Evolutionary conservation across 1,140 invertebrate genomes (phyloP).

Genomic region (Calephelis virginiensis): DNA sequence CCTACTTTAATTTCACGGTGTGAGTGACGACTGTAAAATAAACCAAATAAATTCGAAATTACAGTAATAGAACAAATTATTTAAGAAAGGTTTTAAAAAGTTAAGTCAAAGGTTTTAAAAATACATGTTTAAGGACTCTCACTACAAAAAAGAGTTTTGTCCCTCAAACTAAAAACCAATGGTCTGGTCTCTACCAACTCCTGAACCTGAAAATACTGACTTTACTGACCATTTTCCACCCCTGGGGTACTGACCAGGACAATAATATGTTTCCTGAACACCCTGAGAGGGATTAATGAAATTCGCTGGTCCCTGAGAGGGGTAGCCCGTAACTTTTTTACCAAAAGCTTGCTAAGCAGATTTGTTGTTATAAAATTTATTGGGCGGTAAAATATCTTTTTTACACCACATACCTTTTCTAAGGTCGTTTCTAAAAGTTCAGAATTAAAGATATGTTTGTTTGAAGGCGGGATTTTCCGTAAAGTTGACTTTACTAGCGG

Average conservation of each 20-base stretch:
- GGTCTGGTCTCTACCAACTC: too few species aligned
- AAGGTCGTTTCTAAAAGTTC: slow-evolving; percentile 17
- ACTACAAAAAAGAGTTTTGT: too few species aligned
- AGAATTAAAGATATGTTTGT: slow-evolving; percentile 22
- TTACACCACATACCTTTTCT: slow-evolving; percentile 30
- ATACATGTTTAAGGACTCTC: too few species aligned
- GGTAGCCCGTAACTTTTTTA: slow-evolving; percentile 3
- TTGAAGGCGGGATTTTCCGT: slow-evolving; percentile 23
- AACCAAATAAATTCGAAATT: too few species aligned
- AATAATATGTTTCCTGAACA: background rate
- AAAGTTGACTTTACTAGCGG: background rate
- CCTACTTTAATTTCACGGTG: too few species aligned
- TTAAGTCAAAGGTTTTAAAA: too few species aligned
- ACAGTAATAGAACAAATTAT: too few species aligned
- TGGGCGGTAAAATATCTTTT: slow-evolving; percentile 20
- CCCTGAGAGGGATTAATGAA: slow-evolving; percentile 16
- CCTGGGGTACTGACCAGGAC: background rate
- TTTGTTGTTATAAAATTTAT: slow-evolving; percentile 2
- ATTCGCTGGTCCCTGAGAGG: slow-evolving; percentile 19
- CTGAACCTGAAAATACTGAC: too few species aligned
- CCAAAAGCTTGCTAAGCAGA: slow-evolving; percentile 5
- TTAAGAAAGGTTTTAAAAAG: too few species aligned
- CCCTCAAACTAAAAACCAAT: too few species aligned
- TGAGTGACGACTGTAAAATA: too few species aligned
- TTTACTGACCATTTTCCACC: too few species aligned